Evolutionary conservation across 2,888 invertebrate species (phyloP), one percentile per base, ranked within the genome.

Genomic region (Deilephila porcellus): DNA sequence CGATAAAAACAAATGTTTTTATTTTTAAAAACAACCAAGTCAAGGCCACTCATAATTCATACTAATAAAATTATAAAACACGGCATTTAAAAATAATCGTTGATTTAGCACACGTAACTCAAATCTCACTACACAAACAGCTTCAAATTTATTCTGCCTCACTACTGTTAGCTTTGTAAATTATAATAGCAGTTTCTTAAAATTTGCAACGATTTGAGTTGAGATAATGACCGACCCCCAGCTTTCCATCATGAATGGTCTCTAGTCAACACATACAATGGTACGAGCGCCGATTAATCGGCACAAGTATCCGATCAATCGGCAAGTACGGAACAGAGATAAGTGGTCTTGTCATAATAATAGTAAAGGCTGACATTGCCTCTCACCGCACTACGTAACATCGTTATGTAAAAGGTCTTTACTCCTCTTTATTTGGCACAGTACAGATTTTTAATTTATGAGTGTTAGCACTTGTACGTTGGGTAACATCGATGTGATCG

Each of bases 361-460:
- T 85, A 85, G 86, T 83, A 86, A 84, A 82, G 81, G 81, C 93
- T 94, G 94, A 94, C 94, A 93, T 94, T 93, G 94, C 94, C 93
- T 94, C 94, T 94, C 93, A 93, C 94, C 84, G 82, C 77, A 79
- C 83, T 81, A 92, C 93, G 93, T 93, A 94, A 94, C 90, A 77
- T 72, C 76, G 81, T 94, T 94, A 93, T 88, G 93, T 92, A 94
- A 94, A 93, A 93, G 93, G 89, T 93, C 91, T 93, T 94, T 93
- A 91, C 93, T 92, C 93, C 87, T 93, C 91, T 90, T 92, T 93
- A 92, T 94, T 92, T 93, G 90, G 93, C 92, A 93, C 94, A 89
- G 81, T 82, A 90, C 85, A 87, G 90, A 90, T 92, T 91, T 90
- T 92, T 91, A 89, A 92, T 93, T 93, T 89, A 86, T 82, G 80